Base-by-base conservation (phyloP, 2,888 invertebrate species). In the Acleris holmiana region DNA sequence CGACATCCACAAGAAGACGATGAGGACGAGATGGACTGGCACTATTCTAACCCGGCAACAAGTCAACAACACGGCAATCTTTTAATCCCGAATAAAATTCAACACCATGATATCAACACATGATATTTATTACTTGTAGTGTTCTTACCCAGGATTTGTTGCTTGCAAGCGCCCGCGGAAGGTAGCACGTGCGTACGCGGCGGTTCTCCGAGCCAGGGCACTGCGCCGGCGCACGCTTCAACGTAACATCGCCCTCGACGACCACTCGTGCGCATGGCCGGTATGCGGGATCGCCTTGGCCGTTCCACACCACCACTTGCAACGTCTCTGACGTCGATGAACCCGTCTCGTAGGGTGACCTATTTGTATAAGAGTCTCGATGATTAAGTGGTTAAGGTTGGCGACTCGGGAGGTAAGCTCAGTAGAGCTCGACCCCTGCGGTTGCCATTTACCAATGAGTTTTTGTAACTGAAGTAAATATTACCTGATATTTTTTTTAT, bases 201-300 rank as follows among this genome's bases (percentile, higher is more conserved):
- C 17, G 41, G 18, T 6, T 29, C 3, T 62, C 53, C 15, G 17
- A 54, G 17, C 51, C 51, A 40, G 19, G 19, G 58, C 68, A 74
- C 15, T 13, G 53, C 25, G 44, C 63, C 0, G 76, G 74, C 13
- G 67, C 61, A 0, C 57, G 53, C 7, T 68, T 35, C 17, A 82
- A 62, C 0, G 55, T 53, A 0, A 73, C 76, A 2, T 77, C 79
- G 0, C 6, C 4, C n/a, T 21, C 40, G 13, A 53, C 17, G 17
- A 18, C 17, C 19, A 44, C 44, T 15, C 44, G 17, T 15, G 82
- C 67, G 67, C 87, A 86, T 0, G 83, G 67, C 0, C 71, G 74
- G 70, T 89, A 86, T 1, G 89, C 86, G 0, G 79, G 75, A 23
- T 87, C 70, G 2, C 56, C 84, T 0, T 85, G 85, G 0, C 51